These are phyloP conservation scores for Trichosurus vulpecula DNA, from an alignment of 2,797 vertebrate species.

Conservation along the genomic window DNA sequence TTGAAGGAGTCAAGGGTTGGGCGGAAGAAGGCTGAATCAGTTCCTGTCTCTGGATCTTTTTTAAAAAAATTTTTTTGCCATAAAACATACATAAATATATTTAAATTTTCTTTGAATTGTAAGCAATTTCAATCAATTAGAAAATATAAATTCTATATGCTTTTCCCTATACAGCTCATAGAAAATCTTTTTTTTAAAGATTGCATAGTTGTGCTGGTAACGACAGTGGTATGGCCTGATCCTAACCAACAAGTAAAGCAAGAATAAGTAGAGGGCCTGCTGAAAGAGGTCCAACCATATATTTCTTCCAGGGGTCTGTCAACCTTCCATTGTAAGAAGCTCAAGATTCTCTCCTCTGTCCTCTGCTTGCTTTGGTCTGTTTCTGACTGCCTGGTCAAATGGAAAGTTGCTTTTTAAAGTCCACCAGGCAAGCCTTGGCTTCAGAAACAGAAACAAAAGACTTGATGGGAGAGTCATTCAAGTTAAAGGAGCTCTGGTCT, in stretches of 20 bases:
- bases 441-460: slow-evolving; percentile 88
- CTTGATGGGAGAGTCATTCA: slow-evolving; percentile 85
- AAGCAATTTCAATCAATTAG: slow-evolving; percentile 81
- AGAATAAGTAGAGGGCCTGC: slow-evolving; percentile 25
- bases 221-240: slow-evolving; percentile 34
- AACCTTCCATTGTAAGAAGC: slow-evolving; percentile 25
- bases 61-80: no score
- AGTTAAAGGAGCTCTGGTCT: slow-evolving; percentile 30
- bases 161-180: slow-evolving; percentile 69
- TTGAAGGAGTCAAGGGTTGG: no score
- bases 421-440: slow-evolving; percentile 86
- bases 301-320: background rate
- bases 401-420: slow-evolving; percentile 84
- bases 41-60: no score
- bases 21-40: no score
- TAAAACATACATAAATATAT: slow-evolving; percentile 88
- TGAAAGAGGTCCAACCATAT: slow-evolving; percentile 20
- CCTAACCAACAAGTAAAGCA: slow-evolving; percentile 48
- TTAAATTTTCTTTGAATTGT: slow-evolving; percentile 82
- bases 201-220: slow-evolving; percentile 20
- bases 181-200: slow-evolving; percentile 81
- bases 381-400: slow-evolving; percentile 74
- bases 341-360: slow-evolving; percentile 84
- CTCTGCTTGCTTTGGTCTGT: slow-evolving; percentile 79
- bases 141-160: slow-evolving; percentile 79